A percentile compares a stretch with the other conserved stretches of the same genome.
These are phyloP conservation scores for Microctonus aethiopoides DNA, from an alignment of 2,888 invertebrate genomes.

Conservation along the genomic window DNA sequence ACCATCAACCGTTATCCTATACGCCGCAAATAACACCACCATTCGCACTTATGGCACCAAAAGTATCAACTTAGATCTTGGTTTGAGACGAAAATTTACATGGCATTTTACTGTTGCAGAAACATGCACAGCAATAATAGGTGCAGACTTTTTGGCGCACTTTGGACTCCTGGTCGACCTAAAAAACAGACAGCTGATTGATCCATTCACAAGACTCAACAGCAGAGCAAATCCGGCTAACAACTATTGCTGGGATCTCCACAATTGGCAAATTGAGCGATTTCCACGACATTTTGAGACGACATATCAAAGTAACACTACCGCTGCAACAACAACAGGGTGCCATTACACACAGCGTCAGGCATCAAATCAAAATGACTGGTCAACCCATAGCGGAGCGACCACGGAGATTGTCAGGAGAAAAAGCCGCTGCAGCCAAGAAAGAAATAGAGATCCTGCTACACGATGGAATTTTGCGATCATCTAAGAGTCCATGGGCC, in stretches of 20 bases:
- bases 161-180: neutral
- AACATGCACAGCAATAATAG: neutral
- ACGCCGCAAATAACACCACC: too few species aligned
- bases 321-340: neutral
- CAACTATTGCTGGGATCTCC: neutral
- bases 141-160: too few species aligned
- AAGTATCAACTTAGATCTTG: neutral
- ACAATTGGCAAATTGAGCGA: too few species aligned
- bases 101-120: neutral
- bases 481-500: constrained; percentile 15
- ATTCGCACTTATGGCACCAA: constrained; percentile 8
- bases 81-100: neutral
- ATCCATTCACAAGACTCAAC: constrained; percentile 1
- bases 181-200: neutral
- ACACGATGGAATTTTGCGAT: neutral
- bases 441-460: neutral
- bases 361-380: neutral
- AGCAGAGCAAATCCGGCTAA: neutral
- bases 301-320: too few species aligned
- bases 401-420: neutral
- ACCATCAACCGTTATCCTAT: too few species aligned
- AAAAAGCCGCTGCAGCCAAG: neutral
- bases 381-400: too few species aligned
- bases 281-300: too few species aligned
- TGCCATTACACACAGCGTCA: neutral